Conservation (phyloP, 2,113 vertebrate genomes). For the Cervus canadensis region DNA sequence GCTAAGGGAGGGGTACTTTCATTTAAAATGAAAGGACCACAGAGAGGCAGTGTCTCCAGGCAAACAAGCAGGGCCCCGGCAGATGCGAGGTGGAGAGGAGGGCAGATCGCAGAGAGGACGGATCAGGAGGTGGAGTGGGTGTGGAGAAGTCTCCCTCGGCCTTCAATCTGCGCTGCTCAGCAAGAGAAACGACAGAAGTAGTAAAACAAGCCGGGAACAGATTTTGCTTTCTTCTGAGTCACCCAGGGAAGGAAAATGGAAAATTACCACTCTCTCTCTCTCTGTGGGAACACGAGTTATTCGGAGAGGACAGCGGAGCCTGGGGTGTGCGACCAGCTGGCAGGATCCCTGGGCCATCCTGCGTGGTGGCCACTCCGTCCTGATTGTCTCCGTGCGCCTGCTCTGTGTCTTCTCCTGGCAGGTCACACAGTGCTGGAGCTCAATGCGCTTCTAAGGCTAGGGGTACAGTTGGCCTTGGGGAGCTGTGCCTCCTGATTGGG, state of each 20-base stretch:
- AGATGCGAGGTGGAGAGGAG: neutral
- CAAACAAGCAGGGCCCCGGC: neutral
- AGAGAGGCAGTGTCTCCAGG: neutral
- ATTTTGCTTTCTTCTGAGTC: slow-evolving; percentile 18
- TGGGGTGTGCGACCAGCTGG: neutral
- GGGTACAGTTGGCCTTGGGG: neutral
- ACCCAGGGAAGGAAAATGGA: neutral
- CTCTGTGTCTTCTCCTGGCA: neutral
- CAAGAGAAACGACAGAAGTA: neutral
- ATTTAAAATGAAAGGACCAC: neutral
- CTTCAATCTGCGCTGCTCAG: neutral
- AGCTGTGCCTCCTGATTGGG: neutral
- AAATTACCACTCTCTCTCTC: neutral
- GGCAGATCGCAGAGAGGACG: neutral
- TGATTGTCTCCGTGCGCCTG: neutral
- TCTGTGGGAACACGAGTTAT: neutral
- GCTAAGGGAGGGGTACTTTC: neutral
- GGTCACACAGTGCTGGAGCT: neutral
- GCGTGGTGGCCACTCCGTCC: fast-evolving
- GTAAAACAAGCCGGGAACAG: neutral
- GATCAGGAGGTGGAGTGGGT: neutral
- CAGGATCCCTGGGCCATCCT: neutral
- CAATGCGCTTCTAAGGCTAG: neutral
- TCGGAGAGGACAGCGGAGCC: neutral
- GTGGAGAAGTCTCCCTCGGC: neutral